Evolutionary conservation across 2,113 vertebrate species (phyloP).

Genomic region (Morone saxatilis): DNA sequence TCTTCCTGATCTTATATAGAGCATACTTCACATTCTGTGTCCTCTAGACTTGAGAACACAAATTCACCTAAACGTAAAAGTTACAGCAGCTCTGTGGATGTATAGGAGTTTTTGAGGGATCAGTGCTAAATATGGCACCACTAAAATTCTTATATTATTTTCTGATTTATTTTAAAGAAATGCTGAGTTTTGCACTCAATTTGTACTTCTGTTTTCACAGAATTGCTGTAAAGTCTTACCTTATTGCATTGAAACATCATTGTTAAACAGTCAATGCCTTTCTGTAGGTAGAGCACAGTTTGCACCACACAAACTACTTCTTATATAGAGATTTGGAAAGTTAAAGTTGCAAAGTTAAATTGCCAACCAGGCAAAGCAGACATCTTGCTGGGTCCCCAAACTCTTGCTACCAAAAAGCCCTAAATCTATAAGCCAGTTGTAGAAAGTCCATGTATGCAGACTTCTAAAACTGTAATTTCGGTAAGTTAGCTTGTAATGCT

Average conservation of each 20-base stretch:
- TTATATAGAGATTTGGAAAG: too few relatives aligned
- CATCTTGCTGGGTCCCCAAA: too few relatives aligned
- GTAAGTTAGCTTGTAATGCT: too few relatives aligned
- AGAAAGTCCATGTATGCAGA: too few relatives aligned
- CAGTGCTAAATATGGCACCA: background rate
- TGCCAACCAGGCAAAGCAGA: too few relatives aligned
- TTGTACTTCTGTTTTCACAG: background rate
- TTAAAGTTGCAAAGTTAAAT: too few relatives aligned
- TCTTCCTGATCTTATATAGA: background rate
- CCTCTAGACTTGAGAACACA: background rate
- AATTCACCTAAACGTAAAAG: background rate
- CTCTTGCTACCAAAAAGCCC: too few relatives aligned
- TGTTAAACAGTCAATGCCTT: background rate
- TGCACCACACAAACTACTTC: too few relatives aligned
- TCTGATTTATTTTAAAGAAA: background rate
- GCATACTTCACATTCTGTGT: background rate
- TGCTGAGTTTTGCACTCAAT: background rate
- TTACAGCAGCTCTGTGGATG: background rate
- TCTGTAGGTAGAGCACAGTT: too few relatives aligned
- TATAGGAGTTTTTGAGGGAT: background rate
- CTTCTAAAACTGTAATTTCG: too few relatives aligned
- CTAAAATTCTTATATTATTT: background rate
- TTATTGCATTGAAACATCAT: background rate
- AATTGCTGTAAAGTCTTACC: background rate
- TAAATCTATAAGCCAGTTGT: background rate